Evolutionary conservation across 2,888 invertebrate species (phyloP).

Genomic region (Oscheius myriophilus): DNA sequence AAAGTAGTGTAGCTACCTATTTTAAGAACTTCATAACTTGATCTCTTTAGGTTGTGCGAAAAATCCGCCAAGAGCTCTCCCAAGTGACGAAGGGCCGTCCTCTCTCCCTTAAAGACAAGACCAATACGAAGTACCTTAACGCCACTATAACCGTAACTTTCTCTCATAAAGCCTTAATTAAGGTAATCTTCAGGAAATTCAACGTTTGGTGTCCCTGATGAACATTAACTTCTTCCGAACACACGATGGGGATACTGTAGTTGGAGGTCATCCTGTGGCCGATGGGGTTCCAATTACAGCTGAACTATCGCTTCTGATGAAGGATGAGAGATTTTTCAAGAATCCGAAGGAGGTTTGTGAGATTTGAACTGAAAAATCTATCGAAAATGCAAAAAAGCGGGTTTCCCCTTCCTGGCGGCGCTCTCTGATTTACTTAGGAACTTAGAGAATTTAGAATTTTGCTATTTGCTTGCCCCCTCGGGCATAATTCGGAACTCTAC

Average conservation of each 20-base stretch:
- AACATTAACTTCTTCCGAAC: constrained; percentile 35
- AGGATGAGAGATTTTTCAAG: constrained; percentile 39
- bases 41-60: background rate
- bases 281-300: constrained; percentile 37
- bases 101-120: constrained; percentile 35
- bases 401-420: too few species aligned
- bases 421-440: too few species aligned
- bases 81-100: constrained; percentile 26
- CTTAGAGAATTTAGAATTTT: too few species aligned
- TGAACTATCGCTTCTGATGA: constrained; percentile 38
- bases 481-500: too few species aligned
- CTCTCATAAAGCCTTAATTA: background rate
- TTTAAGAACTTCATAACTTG: background rate
- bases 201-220: constrained; percentile 45
- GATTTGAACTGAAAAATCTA: too few species aligned
- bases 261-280: constrained; percentile 34
- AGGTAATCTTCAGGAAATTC: constrained; percentile 40
- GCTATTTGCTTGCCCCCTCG: too few species aligned
- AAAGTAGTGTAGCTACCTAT: too few species aligned
- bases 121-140: constrained; percentile 35
- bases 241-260: background rate
- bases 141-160: constrained; percentile 34
- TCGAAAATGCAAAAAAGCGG: too few species aligned
- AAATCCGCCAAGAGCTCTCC: constrained; percentile 34
- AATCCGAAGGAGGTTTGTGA: constrained; percentile 5